These are phyloP conservation scores for Apodemia zela DNA, from an alignment of 2,888 invertebrate species.

Conservation along the genomic window DNA sequence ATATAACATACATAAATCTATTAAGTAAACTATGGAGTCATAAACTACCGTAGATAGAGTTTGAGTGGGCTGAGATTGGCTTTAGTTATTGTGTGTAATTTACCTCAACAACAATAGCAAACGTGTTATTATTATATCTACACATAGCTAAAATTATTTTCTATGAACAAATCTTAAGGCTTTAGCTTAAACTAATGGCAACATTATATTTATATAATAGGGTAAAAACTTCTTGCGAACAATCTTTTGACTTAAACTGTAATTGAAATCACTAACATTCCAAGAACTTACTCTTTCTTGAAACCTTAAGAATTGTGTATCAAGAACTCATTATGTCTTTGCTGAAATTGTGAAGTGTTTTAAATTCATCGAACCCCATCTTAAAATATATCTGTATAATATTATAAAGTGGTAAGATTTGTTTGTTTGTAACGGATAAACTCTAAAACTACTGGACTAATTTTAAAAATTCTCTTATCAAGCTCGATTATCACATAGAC, in stretches of 20 bases:
- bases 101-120: constrained; percentile 33
- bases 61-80: constrained; percentile 33
- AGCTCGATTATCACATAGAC: too few relatives aligned
- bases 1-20: constrained; percentile 1
- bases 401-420: too few relatives aligned
- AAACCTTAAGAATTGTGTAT: too few relatives aligned
- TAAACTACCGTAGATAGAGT: constrained; percentile 28
- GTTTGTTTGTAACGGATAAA: too few relatives aligned
- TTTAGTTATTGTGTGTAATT: constrained; percentile 35
- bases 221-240: neutral
- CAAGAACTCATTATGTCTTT: too few relatives aligned
- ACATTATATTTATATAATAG: neutral
- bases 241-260: neutral
- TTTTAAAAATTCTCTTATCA: too few relatives aligned
- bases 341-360: too few relatives aligned
- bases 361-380: too few relatives aligned
- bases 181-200: neutral
- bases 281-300: too few relatives aligned
- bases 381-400: too few relatives aligned
- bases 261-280: neutral
- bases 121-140: constrained; percentile 35
- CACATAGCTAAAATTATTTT: constrained; percentile 28
- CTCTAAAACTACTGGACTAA: too few relatives aligned
- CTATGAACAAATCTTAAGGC: constrained; percentile 12
- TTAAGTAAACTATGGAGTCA: constrained; percentile 26